These are phyloP conservation scores for Drosophila micromelanica DNA, from an alignment of 1,140 invertebrate genomes.

Conservation along the genomic window DNA sequence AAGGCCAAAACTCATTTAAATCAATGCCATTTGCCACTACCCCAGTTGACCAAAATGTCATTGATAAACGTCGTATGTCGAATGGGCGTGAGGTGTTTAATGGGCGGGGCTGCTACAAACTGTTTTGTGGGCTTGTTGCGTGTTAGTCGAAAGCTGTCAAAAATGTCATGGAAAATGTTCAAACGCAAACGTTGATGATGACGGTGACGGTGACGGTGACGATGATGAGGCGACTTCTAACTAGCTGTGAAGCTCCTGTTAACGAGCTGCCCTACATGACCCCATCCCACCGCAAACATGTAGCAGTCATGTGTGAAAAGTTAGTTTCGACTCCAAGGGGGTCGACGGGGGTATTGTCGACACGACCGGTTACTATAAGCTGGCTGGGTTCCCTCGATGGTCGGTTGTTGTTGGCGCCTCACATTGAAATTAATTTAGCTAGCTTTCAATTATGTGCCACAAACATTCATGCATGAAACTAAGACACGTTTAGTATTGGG, in stretches of 20 bases:
- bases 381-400: constrained; percentile 12
- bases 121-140: constrained; percentile 52
- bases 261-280: constrained; percentile 62
- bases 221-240: constrained; percentile 57
- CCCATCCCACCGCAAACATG: constrained; percentile 14
- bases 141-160: constrained; percentile 53
- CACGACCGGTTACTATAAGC: constrained; percentile 17
- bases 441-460: constrained; percentile 83
- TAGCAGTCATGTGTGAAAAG: constrained; percentile 72
- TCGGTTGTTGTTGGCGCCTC: constrained; percentile 57
- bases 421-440: constrained; percentile 82
- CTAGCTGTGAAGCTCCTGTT: constrained; percentile 74
- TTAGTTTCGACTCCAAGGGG: constrained; percentile 43
- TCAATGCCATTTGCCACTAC: constrained; percentile 51
- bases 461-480: constrained; percentile 80
- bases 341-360: neutral
- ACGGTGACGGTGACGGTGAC: constrained; percentile 15
- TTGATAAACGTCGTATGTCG: constrained; percentile 46
- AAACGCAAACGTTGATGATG: constrained; percentile 35
- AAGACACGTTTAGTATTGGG: constrained; percentile 67
- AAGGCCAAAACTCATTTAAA: constrained; percentile 51
- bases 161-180: constrained; percentile 55
- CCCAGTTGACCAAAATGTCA: constrained; percentile 47
- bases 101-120: constrained; percentile 23
- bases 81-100: constrained; percentile 2